Evolutionary conservation across 2,888 invertebrate genomes (phyloP), one percentile per base, ranked within the genome.

Genomic region (Colletes collaris): DNA sequence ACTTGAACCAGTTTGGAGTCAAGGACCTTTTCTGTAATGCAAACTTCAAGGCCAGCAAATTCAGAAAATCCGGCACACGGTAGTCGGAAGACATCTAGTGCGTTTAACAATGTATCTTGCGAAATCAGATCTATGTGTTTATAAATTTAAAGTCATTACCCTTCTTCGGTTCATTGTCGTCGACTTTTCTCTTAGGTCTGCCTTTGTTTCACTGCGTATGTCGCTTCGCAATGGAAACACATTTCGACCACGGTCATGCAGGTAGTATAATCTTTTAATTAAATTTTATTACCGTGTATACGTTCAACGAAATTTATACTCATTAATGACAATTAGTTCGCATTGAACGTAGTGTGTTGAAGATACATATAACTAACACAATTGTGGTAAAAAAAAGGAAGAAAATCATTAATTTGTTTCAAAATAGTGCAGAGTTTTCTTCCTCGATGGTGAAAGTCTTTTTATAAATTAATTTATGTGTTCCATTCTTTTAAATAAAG

Each of bases 11-110:
- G 72, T 79, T 60, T 11, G 49, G 7, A 66, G 67, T 67, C 72
- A 83, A 74, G 66, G 67, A 70, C 59, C 60, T 46, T 58, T 49
- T n/a, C 2, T 2, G 49, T 49, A 8, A 35, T 5, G 8, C n/a
- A 10, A 27, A 16, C 3, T 44, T 60, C 75, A 83, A 79, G 81
- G 81, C 49, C 55, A n/a, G 19, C 49, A 63, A 55, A 69, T 65
- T 10, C 13, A 8, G 16, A 52, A 69, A 70, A 58, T n/a, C 52
- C 46, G 46, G 7, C 10, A 11, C 11, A 10, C 5, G 35, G 19
- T n/a, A 27, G 0, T 11, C 35, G 19, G 64, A 13, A 49, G 49
- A 60, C 56, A 68, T 44, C 52, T 64, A 60, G 8, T 13, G 19
- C 16, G 10, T 40, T 52, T 16, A 11, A 4, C 16, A 46, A 35